Conservation (phyloP, 2,888 invertebrate species). For the Hedychridium roseum region DNA sequence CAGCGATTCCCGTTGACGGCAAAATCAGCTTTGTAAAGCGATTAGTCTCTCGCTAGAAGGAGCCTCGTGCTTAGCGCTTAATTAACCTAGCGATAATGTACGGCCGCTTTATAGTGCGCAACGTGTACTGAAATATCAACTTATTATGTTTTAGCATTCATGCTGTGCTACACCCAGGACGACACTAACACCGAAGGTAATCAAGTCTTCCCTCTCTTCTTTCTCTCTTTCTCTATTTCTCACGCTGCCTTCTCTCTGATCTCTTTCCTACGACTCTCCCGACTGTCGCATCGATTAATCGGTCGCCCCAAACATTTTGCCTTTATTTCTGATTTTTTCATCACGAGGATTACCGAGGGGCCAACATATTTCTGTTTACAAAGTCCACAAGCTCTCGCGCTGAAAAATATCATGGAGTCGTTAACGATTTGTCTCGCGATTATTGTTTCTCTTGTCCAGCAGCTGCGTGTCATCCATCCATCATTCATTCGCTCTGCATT, state of each 20-base stretch:
- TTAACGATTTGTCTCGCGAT: too few species aligned
- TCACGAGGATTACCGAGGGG: too few species aligned
- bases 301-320: too few species aligned
- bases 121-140: constrained; percentile 45
- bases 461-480: too few species aligned
- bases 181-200: constrained; percentile 90
- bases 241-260: constrained; percentile 2
- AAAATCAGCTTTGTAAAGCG: constrained; percentile 3
- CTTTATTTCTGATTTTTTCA: too few species aligned
- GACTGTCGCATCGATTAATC: too few species aligned
- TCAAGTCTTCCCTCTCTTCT: constrained; percentile 51
- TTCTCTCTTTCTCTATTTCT: constrained; percentile 18
- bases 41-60: constrained; percentile 15
- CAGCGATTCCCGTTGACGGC: too few species aligned
- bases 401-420: too few species aligned
- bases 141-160: constrained; percentile 84
- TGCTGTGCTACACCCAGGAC: constrained; percentile 94
- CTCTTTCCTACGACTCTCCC: too few species aligned
- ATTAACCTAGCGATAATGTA: constrained; percentile 44
- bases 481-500: constrained; percentile 10
- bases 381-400: too few species aligned
- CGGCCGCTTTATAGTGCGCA: constrained; percentile 39
- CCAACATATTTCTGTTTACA: too few species aligned
- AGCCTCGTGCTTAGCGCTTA: constrained; percentile 43
- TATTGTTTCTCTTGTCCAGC: too few species aligned